Evolutionary conservation across 2,113 vertebrate genomes (phyloP), one percentile per base, ranked within the genome.

Genomic region (Heterotis niloticus): DNA sequence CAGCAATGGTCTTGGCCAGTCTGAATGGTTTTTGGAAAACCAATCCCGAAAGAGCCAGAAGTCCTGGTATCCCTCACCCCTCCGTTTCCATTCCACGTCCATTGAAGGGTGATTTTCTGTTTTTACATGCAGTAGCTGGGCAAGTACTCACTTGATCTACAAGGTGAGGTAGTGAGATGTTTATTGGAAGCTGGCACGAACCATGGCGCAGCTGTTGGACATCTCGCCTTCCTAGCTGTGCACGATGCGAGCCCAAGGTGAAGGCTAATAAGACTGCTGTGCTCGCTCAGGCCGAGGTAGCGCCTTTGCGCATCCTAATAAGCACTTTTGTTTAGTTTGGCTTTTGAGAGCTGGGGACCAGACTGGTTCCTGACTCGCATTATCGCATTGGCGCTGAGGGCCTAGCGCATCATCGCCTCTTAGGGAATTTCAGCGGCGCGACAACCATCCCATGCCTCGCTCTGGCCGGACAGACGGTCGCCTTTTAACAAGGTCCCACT

Each of bases 221-320:
- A 16, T 75, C 57, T 14, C 26, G 17, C 60, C 24, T 57, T 60
- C 73, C 60, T 62, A 28, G 56, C 73, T 75, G 54, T 18, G 73
- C 56, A 59, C 73, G 60, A 29, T 75, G 24, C 54, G 18, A 17
- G n/a, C n/a, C 34, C 10, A 23, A 62, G 73, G 57, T 23, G 28
- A 16, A 16, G 14, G 24, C 29, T 75, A 75, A 75, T 75, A 75
- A 60, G 73, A 54, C 23, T 75, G 73, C 60, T 57, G 60, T 57
- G 59, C 60, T 75, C 57, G 60, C 73, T 75, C 57, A 9, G n/a
- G 56, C n/a, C 26, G 10, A 60, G 57, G 73, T 60, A 60, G 73
- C 26, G 17, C 73, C 24, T 29, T 23, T 29, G 57, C 17, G 24
- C n/a, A 17, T 14, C 54, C 57, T 75, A 75, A 60, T 75, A 75